Evolutionary conservation across 2,888 invertebrate genomes (phyloP), one percentile per base, ranked within the genome.

Genomic region (Thereva unica): DNA sequence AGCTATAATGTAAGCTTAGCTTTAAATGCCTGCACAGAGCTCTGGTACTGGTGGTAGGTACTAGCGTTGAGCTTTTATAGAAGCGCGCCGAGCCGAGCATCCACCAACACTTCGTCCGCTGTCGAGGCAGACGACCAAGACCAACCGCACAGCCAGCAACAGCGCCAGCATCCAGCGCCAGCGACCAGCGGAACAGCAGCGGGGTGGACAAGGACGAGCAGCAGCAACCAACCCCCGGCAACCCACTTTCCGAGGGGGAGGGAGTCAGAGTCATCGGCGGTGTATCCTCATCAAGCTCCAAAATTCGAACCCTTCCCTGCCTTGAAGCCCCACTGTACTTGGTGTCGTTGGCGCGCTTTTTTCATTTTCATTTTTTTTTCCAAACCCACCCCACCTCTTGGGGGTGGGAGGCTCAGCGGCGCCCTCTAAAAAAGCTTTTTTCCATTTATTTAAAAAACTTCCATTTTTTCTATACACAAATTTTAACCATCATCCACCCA

Each of bases 401-500:
- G 12, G 23, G 10, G 37, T 23, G 35, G 47, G 12, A 38, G 10
- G 37, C 57, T 50, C 35, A 50, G 23, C 34, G 41, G 34, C 35
- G 40, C 47, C 40, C 38, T 23, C 54, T 47, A 64, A 64, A 64
- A 64, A 64, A 54, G 54, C 54, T 64, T 64, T 64, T 64, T 55
- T 55, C 55, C 54, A 54, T 64, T 23, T 64, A 64, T 64, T 64
- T 47, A 64, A 64, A 64, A 64, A 64, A 64, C 44, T 55, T 54
- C 9, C 45, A 64, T 64, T 64, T 64, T 64, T 64, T 64, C 64
- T 64, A 55, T 45, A 64, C 64, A 64, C 64, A 64, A 64, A 64
- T 45, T 61, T 61, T 23, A 61, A 64, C 47, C 64, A 38, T 38
- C 64, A 55, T 10, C 54, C 64, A 64, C 53, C 53, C 53, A 64